A percentile compares a stretch with the other conserved stretches of the same genome.
Evolutionary conservation across 2,888 invertebrate genomes (phyloP).

Genomic region (Synanthedon myopaeformis): DNA sequence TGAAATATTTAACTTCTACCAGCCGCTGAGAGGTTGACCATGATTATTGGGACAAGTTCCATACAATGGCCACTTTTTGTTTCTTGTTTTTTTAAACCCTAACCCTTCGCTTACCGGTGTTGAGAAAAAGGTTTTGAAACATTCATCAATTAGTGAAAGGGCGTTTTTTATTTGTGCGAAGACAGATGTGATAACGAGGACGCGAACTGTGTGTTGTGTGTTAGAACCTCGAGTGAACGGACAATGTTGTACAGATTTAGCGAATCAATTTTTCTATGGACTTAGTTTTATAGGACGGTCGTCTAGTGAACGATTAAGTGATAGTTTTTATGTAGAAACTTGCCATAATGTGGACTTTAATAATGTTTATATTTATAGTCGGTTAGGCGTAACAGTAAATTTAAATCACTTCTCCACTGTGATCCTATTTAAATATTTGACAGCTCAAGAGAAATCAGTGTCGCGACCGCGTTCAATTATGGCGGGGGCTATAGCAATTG

Average conservation of each 20-base stretch:
- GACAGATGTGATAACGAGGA: background rate
- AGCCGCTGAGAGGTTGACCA: too few relatives aligned
- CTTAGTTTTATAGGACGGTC: constrained; percentile 40
- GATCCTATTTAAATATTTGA: constrained; percentile 64
- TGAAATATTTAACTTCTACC: too few relatives aligned
- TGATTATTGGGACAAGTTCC: too few relatives aligned
- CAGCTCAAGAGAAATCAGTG: constrained; percentile 56
- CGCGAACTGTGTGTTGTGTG: constrained; percentile 1
- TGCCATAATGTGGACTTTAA: constrained; percentile 66
- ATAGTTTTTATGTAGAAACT: constrained; percentile 63
- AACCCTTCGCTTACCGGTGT: too few relatives aligned
- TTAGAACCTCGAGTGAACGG: constrained; percentile 6
- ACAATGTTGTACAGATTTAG: constrained; percentile 52
- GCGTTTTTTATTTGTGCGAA: background rate
- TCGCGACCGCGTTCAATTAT: constrained; percentile 42
- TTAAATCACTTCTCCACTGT: constrained; percentile 69
- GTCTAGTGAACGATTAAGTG: constrained; percentile 43
- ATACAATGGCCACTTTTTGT: too few relatives aligned
- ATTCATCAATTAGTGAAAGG: background rate
- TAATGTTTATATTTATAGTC: constrained; percentile 35
- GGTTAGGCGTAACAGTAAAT: constrained; percentile 43
- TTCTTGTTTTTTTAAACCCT: too few relatives aligned
- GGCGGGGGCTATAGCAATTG: constrained; percentile 33
- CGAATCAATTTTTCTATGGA: constrained; percentile 60
- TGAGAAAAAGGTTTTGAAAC: too few relatives aligned